Evolutionary conservation across 2,113 vertebrate species (phyloP).

Genomic region (Myotis lucifugus): DNA sequence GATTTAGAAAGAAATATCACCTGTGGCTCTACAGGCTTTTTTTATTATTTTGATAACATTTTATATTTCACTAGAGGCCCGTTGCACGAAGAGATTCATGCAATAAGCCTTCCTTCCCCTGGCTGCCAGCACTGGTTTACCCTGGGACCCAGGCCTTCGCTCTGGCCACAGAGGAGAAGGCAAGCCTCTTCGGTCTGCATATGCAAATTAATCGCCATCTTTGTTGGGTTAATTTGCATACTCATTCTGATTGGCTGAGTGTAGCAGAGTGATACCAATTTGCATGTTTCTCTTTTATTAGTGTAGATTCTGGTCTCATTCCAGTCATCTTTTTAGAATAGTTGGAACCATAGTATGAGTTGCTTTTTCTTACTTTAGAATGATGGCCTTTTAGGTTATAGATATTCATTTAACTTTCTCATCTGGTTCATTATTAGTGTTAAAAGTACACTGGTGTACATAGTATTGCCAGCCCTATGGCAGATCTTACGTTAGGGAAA

Average conservation of each 20-base stretch:
- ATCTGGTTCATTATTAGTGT: constrained; percentile 43
- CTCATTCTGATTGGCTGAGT: too few relatives aligned
- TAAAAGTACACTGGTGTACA: not conserved
- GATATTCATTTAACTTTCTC: constrained; percentile 13
- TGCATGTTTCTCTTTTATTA: too few relatives aligned
- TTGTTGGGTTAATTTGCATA: too few relatives aligned
- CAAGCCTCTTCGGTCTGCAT: too few relatives aligned
- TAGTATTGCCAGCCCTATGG: not conserved
- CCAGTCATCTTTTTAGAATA: not conserved
- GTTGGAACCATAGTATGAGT: not conserved
- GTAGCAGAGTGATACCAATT: too few relatives aligned
- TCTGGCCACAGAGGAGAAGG: too few relatives aligned
- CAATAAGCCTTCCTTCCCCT: too few relatives aligned
- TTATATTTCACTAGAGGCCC: not conserved
- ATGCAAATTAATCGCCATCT: too few relatives aligned
- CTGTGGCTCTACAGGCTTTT: not conserved
- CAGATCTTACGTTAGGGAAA: not conserved
- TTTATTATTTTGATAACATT: not conserved
- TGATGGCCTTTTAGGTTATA: not conserved
- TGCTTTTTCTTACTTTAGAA: constrained; percentile 27
- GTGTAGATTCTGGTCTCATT: not conserved
- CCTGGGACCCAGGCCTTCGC: too few relatives aligned
- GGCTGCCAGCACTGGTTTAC: too few relatives aligned
- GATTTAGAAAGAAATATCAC: not conserved
- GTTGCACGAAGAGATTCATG: too few relatives aligned